Evolutionary conservation across 2,113 vertebrate species (phyloP).

Genomic region (Mionectes macconnelli): DNA sequence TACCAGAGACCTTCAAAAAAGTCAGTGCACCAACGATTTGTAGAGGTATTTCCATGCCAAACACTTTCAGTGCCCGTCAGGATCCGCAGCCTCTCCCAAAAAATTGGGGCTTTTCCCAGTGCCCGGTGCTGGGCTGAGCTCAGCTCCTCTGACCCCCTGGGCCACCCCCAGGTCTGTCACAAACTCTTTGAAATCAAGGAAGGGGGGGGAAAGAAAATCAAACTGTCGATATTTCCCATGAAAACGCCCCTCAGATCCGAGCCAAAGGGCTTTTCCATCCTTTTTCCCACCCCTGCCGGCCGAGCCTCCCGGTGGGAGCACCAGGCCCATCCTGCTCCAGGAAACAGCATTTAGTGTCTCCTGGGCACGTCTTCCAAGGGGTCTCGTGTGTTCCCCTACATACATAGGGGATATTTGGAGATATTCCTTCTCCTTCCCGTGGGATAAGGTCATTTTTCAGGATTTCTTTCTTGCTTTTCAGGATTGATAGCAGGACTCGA

Average conservation of each 20-base stretch:
- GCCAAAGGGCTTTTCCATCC: not conserved
- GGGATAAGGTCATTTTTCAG: too few relatives aligned
- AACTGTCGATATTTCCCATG: not conserved
- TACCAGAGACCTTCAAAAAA: not conserved
- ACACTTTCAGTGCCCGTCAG: not conserved
- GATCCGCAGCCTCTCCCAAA: not conserved
- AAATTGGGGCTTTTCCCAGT: not conserved
- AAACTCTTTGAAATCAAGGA: not conserved
- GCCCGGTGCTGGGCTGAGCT: not conserved
- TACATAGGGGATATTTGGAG: too few relatives aligned
- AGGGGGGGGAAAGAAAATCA: too few relatives aligned
- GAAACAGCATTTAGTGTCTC: not conserved
- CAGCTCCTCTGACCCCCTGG: rapidly evolving
- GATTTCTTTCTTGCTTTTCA: too few relatives aligned
- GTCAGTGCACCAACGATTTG: not conserved
- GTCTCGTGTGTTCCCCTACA: rapidly evolving
- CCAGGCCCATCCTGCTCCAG: not conserved
- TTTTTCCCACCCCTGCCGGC: not conserved
- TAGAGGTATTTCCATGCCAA: not conserved
- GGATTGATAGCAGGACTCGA: too few relatives aligned
- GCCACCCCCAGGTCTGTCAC: not conserved
- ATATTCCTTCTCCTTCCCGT: too few relatives aligned
- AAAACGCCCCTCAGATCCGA: rapidly evolving
- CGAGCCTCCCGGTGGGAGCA: not conserved
- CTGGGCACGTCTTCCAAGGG: not conserved